Evolutionary conservation across 1,140 invertebrate genomes (phyloP).

Genomic region (Brachionus plicatilis): DNA sequence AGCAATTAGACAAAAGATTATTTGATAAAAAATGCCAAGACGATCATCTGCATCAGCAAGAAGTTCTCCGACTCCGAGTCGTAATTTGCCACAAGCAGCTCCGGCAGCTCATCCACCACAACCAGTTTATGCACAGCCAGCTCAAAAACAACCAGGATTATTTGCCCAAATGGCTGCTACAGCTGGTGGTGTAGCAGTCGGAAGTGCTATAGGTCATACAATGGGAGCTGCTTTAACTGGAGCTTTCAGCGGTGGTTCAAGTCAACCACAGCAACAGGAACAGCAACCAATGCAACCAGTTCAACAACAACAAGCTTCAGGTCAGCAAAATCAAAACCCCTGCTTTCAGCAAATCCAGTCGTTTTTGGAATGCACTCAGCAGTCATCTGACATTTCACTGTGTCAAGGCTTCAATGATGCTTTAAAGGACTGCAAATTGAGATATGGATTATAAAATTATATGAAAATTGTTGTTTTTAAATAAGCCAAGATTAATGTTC

Average conservation of each 20-base stretch:
- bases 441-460: conserved; percentile 34
- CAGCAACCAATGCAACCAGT: conserved; percentile 45
- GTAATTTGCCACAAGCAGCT: conserved; percentile 4
- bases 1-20: not conserved
- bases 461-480: not conserved
- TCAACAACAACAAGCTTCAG: conserved; percentile 39
- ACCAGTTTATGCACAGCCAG: not conserved
- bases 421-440: conserved; percentile 70
- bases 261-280: conserved; percentile 53
- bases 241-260: conserved; percentile 68
- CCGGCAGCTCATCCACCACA: conserved; percentile 12
- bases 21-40: conserved; percentile 37
- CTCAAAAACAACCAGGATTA: conserved; percentile 27
- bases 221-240: conserved; percentile 77
- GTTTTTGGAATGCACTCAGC: conserved; percentile 78
- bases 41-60: conserved; percentile 35
- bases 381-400: conserved; percentile 72
- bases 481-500: not conserved
- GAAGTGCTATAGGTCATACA: conserved; percentile 77
- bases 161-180: conserved; percentile 63
- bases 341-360: conserved; percentile 64
- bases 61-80: conserved; percentile 33
- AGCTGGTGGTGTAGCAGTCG: conserved; percentile 79
- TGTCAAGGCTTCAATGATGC: conserved; percentile 90
- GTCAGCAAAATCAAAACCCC: conserved; percentile 46